phyloP scores from a whole-genome alignment of 2,888 invertebrate genomes.

The Lottia gigantea region DNA sequence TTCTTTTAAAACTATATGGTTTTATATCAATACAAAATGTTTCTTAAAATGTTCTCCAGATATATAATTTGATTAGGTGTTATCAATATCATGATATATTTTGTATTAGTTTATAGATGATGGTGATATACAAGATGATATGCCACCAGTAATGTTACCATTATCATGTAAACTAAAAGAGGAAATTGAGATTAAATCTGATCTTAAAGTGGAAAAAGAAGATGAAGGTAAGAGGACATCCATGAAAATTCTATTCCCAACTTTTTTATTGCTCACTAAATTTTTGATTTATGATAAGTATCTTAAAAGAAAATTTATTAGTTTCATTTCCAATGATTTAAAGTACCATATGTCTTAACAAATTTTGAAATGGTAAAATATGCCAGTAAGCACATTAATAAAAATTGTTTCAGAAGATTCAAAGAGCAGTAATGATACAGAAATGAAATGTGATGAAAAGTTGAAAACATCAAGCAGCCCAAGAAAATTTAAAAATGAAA shows the following conservation, averaged over 20 bases:
- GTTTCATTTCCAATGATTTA: too few species aligned
- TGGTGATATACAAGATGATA: conserved; percentile 27
- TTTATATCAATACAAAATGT: too few species aligned
- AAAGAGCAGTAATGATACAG: conserved; percentile 1
- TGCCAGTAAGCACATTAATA: too few species aligned
- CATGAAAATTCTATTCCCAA: too few species aligned
- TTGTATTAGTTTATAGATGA: conserved; percentile 37
- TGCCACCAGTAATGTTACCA: conserved; percentile 33
- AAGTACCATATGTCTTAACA: too few species aligned
- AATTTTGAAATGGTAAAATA: too few species aligned
- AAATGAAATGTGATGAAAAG: neutral
- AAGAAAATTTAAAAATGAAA: conserved; percentile 16
- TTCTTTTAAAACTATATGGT: too few species aligned
- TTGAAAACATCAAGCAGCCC: neutral
- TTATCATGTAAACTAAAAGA: conserved; percentile 10
- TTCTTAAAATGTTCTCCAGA: too few species aligned
- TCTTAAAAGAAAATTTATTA: too few species aligned
- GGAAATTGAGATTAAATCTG: conserved; percentile 21
- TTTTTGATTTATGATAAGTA: too few species aligned
- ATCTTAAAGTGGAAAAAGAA: conserved; percentile 23
- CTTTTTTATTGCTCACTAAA: too few species aligned
- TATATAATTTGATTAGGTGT: neutral
- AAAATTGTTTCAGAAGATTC: neutral
- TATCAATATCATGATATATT: neutral
- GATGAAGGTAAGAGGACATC: conserved; percentile 1